Conservation (phyloP, 2,888 invertebrate genomes). For the Pegoplata infirma region DNA sequence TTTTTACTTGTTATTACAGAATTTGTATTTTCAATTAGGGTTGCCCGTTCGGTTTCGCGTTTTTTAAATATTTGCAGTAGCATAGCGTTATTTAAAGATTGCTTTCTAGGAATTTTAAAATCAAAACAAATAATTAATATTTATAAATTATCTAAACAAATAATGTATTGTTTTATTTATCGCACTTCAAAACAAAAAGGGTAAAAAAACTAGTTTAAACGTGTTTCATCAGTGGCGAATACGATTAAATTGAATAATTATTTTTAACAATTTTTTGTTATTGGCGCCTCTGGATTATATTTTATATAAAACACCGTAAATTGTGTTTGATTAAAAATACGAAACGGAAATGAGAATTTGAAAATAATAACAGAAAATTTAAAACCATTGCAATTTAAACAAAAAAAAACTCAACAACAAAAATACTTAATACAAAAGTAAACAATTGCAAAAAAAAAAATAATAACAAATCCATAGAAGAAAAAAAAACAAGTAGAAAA, state of each 20-base stretch:
- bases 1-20: too few species aligned
- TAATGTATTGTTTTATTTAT: too few species aligned
- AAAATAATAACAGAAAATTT: background rate
- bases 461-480: background rate
- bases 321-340: background rate
- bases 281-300: background rate
- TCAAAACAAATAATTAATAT: too few species aligned
- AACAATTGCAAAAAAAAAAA: constrained; percentile 15
- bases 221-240: background rate
- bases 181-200: too few species aligned
- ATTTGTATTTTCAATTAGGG: too few species aligned
- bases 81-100: too few species aligned
- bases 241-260: background rate
- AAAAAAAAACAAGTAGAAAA: background rate
- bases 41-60: too few species aligned
- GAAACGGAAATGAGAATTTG: background rate
- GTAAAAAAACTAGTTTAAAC: background rate
- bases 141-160: too few species aligned
- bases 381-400: constrained; percentile 2
- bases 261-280: background rate
- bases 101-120: too few species aligned
- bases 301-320: background rate
- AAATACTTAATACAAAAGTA: constrained; percentile 2
- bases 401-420: background rate
- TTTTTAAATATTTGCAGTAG: too few species aligned